Conservation (phyloP, 2,888 invertebrate genomes). For the Phragmatobia fuliginosa region DNA sequence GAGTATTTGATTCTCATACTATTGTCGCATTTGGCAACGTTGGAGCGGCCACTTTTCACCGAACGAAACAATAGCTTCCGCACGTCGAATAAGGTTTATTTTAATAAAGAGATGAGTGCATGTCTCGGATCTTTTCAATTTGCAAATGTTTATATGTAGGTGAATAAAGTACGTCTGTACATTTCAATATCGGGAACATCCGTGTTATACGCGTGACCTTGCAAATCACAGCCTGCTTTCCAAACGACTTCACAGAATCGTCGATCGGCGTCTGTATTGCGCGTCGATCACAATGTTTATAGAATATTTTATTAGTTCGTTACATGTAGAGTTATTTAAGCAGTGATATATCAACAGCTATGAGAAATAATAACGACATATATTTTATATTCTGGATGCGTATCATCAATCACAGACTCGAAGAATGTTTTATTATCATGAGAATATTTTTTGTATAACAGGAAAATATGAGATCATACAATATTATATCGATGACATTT, state of each 20-base stretch:
- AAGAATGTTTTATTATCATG: conserved; percentile 53
- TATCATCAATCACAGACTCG: conserved; percentile 51
- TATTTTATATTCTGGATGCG: conserved; percentile 63
- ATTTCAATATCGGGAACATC: conserved; percentile 87
- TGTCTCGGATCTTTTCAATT: conserved; percentile 81
- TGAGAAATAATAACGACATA: conserved; percentile 62
- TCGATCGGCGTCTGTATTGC: conserved; percentile 79
- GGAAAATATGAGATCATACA: conserved; percentile 29
- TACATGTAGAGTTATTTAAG: conserved; percentile 73
- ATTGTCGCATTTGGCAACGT: conserved; percentile 83
- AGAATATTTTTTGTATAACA: conserved; percentile 46
- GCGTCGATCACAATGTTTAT: conserved; percentile 74
- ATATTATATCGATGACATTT: conserved; percentile 2
- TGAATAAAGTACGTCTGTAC: conserved; percentile 86
- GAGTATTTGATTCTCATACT: conserved; percentile 86
- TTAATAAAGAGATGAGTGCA: conserved; percentile 54
- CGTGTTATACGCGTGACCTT: conserved; percentile 87
- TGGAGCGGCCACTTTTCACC: conserved; percentile 65
- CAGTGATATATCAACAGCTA: conserved; percentile 68
- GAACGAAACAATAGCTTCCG: conserved; percentile 72
- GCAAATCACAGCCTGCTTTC: conserved; percentile 87
- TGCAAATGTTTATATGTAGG: conserved; percentile 84
- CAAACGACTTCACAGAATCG: conserved; percentile 85
- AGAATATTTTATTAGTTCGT: conserved; percentile 78
- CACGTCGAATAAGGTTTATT: conserved; percentile 67